Evolutionary conservation across 2,888 invertebrate species (phyloP), one percentile per base, ranked within the genome.

Genomic region (Synergus gifuensis): DNA sequence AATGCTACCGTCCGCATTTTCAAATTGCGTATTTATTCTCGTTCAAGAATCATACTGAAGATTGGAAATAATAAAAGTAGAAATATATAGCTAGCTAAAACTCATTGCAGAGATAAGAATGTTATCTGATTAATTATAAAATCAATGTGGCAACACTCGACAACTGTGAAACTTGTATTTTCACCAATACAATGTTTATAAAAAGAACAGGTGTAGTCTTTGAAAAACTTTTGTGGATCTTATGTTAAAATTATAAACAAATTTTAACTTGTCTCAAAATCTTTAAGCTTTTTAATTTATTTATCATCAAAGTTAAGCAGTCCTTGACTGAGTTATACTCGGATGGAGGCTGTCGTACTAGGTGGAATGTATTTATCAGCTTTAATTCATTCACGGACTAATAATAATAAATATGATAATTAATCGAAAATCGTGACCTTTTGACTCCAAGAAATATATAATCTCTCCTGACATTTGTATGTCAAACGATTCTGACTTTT

Each of bases 1-100:
- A 54, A 54, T 54, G 54, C 9, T 54, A 54, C n/a, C n/a, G n/a
- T 54, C 54, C 54, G 54, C 54, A 60, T 60, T 60, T 60, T 60
- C 1, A 12, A 22, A 22, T 60, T n/a, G 60, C 60, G 22, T 28
- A 60, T 9, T n/a, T 12, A 64, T 42, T 64, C 18, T 42, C 36
- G 4, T 40, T 8, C 2, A 28, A 28, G 42, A 64, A 64, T 40
- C 36, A 64, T 3, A 64, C 42, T 3, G 2, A n/a, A 64, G 36
- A 64, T 42, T 64, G 42, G 4, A n/a, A 0, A 64, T 64, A 7
- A 16, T 5, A 63, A n/a, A 18, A 18, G 5, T 7, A 60, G 1
- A 18, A 28, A 28, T 28, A 28, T 28, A 28, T 28, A 28, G 22
- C 0, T 22, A 18, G 9, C n/a, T 3, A 4, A 42, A 36, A 8